Base-by-base conservation (phyloP, 2,888 invertebrate species). In the Cyclophora albipunctata region DNA sequence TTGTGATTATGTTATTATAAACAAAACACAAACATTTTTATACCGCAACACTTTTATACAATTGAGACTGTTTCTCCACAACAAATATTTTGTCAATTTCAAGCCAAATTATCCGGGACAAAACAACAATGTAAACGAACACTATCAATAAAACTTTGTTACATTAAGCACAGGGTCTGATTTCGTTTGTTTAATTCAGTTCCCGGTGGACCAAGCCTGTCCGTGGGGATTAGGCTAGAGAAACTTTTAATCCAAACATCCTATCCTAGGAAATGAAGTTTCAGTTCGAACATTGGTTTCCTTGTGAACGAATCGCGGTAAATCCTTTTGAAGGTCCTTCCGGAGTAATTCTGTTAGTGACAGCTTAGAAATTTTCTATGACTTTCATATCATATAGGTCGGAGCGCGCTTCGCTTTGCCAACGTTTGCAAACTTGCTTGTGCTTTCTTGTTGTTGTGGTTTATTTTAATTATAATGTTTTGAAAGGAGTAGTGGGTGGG, bases 241-340 rank as follows among this genome's bases (percentile, higher is more conserved):
- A 64, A 84, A 85, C 81, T 85, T 84, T 82, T 82, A 84, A 86
- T 84, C 83, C 76, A 75, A 78, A 81, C 80, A 81, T 79, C 79
- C 81, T 78, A 75, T 76, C 68, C 69, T 76, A 79, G 83, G 79
- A 85, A 86, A 83, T 83, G 73, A 81, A 82, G 81, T 84, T 82
- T 78, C 78, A 79, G 73, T 75, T 66, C 66, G 66, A 64, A 69
- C 73, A 45, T 41, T 41, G 42, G 45, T 47, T 47, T 41, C 35
- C 35, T 47, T 42, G 42, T 42, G 42, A 35, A 35, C 34, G 42
- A 46, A 51, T 48, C n/a, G 40, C 42, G 43, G 42, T 42, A 47
- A 51, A 47, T 42, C 42, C 37, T 34, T 20, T 6, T 34, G 34
- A 42, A 20, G 42, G 42, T 34, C 7, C n/a, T n/a, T 6, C n/a